phyloP scores from a whole-genome alignment of 1,140 invertebrate species.

The Hermetia illucens region DNA sequence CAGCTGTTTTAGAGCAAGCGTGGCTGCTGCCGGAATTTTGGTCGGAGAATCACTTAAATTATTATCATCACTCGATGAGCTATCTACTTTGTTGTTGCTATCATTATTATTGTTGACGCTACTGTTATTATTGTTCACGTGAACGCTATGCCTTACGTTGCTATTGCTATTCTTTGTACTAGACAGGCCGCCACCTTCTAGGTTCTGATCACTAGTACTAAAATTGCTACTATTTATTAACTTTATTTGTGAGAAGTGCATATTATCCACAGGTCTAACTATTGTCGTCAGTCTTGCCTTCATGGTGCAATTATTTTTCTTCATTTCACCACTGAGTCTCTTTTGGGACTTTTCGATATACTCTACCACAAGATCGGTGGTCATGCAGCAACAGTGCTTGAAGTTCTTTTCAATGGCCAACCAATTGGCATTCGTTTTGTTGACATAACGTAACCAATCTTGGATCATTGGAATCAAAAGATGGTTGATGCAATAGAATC shows the following conservation, averaged over 20 bases:
- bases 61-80: conserved; percentile 28
- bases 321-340: conserved; percentile 10
- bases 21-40: conserved; percentile 38
- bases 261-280: conserved; percentile 23
- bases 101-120: conserved; percentile 18
- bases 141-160: background rate
- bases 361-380: conserved; percentile 80
- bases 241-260: conserved; percentile 25
- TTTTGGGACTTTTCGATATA: conserved; percentile 37
- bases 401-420: conserved; percentile 70
- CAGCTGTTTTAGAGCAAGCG: conserved; percentile 72
- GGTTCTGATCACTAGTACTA: too few relatives aligned
- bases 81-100: conserved; percentile 21
- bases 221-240: conserved; percentile 22
- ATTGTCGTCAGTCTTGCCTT: conserved; percentile 20
- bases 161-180: background rate
- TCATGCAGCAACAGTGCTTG: conserved; percentile 83
- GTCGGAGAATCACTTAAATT: conserved; percentile 22
- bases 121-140: background rate
- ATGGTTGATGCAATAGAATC: conserved; percentile 80
- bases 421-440: conserved; percentile 50
- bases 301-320: conserved; percentile 10
- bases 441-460: conserved; percentile 69
- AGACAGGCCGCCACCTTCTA: conserved; percentile 4
- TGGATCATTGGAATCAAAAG: conserved; percentile 78